phyloP scores from a whole-genome alignment of 2,797 vertebrate species.

The Pantherophis alleghaniensis region DNA sequence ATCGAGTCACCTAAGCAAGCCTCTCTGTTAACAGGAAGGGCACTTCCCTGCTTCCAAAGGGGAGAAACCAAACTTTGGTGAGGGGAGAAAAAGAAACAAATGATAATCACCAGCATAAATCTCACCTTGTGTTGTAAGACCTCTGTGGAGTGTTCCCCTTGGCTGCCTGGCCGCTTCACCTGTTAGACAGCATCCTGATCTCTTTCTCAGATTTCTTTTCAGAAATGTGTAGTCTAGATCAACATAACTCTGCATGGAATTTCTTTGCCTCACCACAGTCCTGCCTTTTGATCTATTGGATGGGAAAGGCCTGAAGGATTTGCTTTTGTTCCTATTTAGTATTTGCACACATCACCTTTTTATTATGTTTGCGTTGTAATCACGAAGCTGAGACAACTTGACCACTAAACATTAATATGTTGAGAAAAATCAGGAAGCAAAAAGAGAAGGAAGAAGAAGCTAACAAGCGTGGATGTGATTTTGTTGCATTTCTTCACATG shows the following conservation, averaged over 20 bases:
- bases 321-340: background rate
- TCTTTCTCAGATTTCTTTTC: background rate
- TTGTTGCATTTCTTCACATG: background rate
- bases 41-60: background rate
- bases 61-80: background rate
- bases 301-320: background rate
- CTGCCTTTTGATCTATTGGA: background rate
- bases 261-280: background rate
- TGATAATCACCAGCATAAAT: background rate
- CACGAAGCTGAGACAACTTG: background rate
- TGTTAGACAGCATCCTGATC: background rate
- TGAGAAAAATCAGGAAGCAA: background rate
- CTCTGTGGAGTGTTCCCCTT: background rate
- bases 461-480: background rate
- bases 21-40: no score
- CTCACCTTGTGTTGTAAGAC: background rate
- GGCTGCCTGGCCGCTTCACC: background rate
- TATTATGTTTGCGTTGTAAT: background rate
- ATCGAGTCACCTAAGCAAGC: constrained; percentile 69
- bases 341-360: background rate
- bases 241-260: constrained; percentile 1
- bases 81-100: background rate
- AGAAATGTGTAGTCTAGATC: background rate
- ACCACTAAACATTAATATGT: background rate
- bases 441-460: background rate